These are phyloP conservation scores for Pipistrellus nathusii DNA, from an alignment of 2,797 vertebrate genomes.

Conservation along the genomic window DNA sequence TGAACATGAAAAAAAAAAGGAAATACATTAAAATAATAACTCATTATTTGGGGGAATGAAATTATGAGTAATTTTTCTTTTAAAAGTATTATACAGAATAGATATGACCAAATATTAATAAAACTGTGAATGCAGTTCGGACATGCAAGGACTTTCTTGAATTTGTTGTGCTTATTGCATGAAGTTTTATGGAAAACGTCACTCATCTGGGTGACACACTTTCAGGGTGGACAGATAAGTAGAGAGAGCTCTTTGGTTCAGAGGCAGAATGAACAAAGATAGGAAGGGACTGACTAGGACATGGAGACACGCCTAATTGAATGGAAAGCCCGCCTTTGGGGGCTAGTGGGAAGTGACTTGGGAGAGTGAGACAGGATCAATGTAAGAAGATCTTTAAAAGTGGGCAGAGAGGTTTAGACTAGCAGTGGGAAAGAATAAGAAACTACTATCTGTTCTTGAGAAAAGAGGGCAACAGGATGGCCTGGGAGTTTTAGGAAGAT, in stretches of 20 bases:
- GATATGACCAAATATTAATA: not conserved
- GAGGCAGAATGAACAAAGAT: not conserved
- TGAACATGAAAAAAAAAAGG: not conserved
- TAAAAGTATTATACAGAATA: not conserved
- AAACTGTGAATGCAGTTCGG: not conserved
- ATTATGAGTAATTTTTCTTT: constrained; percentile 41
- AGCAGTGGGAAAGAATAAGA: constrained; percentile 6
- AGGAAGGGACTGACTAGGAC: not conserved
- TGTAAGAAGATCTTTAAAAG: constrained; percentile 27
- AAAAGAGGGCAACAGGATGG: not conserved
- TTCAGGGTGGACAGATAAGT: not conserved
- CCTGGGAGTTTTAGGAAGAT: constrained; percentile 16
- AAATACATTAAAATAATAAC: constrained; percentile 50
- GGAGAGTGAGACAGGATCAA: not conserved
- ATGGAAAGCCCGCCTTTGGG: not conserved
- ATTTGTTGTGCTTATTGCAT: not conserved
- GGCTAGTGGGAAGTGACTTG: not conserved
- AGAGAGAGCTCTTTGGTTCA: not conserved
- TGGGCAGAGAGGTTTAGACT: not conserved
- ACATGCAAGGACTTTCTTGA: constrained; percentile 12
- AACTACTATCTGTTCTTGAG: not conserved
- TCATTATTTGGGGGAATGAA: constrained; percentile 36
- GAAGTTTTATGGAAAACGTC: not conserved
- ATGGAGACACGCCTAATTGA: not conserved
- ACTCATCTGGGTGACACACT: not conserved